These are phyloP conservation scores for Aphaenogaster rudis DNA, from an alignment of 1,140 invertebrate species.

Conservation along the genomic window DNA sequence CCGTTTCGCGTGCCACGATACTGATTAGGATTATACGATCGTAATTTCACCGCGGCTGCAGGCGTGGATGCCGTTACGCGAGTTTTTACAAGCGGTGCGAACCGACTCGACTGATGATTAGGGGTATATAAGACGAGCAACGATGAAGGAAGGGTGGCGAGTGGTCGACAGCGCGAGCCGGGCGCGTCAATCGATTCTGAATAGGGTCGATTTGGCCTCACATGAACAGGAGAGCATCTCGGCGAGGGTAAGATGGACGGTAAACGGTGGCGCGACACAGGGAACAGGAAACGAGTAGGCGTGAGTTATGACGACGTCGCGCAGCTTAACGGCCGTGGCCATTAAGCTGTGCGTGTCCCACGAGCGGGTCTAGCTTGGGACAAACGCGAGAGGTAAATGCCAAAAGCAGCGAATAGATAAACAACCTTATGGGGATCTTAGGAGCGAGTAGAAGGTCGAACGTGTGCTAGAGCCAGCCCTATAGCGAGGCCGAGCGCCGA, in stretches of 20 bases:
- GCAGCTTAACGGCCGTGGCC: neutral
- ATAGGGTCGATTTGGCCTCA: constrained; percentile 69
- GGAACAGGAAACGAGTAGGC: constrained; percentile 72
- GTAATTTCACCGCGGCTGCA: constrained; percentile 28
- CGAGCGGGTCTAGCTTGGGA: constrained; percentile 47
- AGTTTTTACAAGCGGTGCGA: constrained; percentile 46
- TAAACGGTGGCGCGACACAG: constrained; percentile 46
- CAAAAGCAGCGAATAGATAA: constrained; percentile 78
- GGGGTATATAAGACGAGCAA: constrained; percentile 51
- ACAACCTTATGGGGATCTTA: constrained; percentile 77
- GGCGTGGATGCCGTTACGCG: neutral
- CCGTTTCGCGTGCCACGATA: constrained; percentile 57
- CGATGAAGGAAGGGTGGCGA: neutral
- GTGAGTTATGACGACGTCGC: constrained; percentile 61
- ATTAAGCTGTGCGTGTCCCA: constrained; percentile 13
- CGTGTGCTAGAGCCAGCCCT: constrained; percentile 56
- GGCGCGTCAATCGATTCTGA: too few species aligned
- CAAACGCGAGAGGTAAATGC: constrained; percentile 57
- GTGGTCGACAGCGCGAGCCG: neutral
- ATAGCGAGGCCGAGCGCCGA: constrained; percentile 28
- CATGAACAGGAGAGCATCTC: constrained; percentile 78
- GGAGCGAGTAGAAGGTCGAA: constrained; percentile 74
- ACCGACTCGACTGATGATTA: constrained; percentile 38
- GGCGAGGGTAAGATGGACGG: neutral
- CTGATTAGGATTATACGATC: constrained; percentile 76